These are phyloP conservation scores for Oreochromis mossambicus DNA, from an alignment of 2,797 vertebrate species.

Conservation along the genomic window DNA sequence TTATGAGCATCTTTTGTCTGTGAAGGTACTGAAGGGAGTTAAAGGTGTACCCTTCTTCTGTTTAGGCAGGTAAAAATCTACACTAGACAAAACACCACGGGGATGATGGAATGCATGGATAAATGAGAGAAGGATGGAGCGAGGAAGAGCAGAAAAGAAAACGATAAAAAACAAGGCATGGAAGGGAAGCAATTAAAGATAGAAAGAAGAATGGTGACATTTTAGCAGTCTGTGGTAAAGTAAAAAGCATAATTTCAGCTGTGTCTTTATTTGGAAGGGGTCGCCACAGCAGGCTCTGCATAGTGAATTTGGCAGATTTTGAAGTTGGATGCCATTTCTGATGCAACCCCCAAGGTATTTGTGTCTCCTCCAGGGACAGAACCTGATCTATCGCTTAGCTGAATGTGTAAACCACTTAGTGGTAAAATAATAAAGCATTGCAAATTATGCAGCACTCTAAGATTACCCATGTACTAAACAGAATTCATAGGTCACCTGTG, in stretches of 20 bases:
- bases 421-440: not conserved
- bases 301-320: not conserved
- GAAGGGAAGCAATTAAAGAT: not conserved
- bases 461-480: not conserved
- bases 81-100: slow-evolving; percentile 30
- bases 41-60: slow-evolving; percentile 20
- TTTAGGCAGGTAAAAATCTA: slow-evolving; percentile 37
- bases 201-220: not conserved
- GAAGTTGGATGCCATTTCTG: not conserved
- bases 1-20: slow-evolving; percentile 47
- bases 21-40: slow-evolving; percentile 18
- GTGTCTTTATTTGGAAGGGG: not conserved
- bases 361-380: not conserved
- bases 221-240: not conserved
- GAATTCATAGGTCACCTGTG: not conserved
- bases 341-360: not conserved
- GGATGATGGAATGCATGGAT: slow-evolving; percentile 16
- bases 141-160: not conserved
- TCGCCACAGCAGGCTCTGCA: not conserved
- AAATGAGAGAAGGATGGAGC: not conserved
- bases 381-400: not conserved
- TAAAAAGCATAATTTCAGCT: not conserved
- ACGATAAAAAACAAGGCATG: not conserved
- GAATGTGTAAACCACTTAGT: not conserved
- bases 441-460: not conserved